Percentiles rank a stretch among this genome's conserved stretches.
Conservation (phyloP, 1,140 invertebrate genomes). For the Helicorthomorpha holstii region DNA sequence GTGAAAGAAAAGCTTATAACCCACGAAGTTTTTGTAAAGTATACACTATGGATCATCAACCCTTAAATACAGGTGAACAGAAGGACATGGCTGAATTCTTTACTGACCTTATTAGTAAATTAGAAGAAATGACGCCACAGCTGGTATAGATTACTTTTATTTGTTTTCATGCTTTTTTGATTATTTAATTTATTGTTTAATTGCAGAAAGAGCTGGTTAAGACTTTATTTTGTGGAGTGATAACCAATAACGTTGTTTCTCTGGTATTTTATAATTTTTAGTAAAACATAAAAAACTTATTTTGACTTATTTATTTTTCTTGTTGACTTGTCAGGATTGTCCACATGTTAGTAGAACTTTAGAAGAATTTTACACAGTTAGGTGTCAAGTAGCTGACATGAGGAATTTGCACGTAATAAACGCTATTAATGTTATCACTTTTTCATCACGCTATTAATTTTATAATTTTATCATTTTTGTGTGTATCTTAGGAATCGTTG, state of each 20-base stretch:
- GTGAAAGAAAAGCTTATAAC: conserved; percentile 87
- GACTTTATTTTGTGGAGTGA: conserved; percentile 74
- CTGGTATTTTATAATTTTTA: conserved; percentile 32
- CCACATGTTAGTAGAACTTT: conserved; percentile 80
- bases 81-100: conserved; percentile 98
- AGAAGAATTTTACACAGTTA: conserved; percentile 90
- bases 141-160: conserved; percentile 35
- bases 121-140: conserved; percentile 88
- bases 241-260: conserved; percentile 89
- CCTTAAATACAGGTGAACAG: conserved; percentile 87
- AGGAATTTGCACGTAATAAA: conserved; percentile 58
- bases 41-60: conserved; percentile 92
- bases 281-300: not conserved
- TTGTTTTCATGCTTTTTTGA: too few species aligned
- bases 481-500: conserved; percentile 58
- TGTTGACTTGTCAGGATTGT: conserved; percentile 48
- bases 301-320: conserved; percentile 3
- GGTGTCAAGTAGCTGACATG: conserved; percentile 92
- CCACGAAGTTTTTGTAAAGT: conserved; percentile 87
- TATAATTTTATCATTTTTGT: not conserved
- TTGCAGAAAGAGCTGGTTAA: conserved; percentile 66
- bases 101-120: conserved; percentile 83
- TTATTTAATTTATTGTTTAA: too few species aligned
- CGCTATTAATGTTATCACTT: not conserved
- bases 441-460: not conserved